Base-by-base conservation (phyloP, 2,797 vertebrate species). In the Artibeus lituratus region DNA sequence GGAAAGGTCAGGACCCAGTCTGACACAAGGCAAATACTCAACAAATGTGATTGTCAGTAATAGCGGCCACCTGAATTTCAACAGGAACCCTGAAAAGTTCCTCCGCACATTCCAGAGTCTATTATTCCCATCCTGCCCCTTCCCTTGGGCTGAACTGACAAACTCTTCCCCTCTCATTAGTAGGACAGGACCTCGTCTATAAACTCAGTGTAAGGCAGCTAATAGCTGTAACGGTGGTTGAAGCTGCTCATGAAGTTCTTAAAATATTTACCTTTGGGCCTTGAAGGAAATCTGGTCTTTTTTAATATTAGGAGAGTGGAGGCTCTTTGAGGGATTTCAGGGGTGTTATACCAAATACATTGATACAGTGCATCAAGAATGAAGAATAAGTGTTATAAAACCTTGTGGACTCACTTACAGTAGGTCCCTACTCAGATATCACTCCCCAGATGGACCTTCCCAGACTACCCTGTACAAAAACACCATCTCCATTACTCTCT, bases 281-380 rank as follows among this genome's bases (percentile, higher is more conserved):
- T 91, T 87, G 39, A 91, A n/a, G 83, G 22, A 90, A 91, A 96
- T 83, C 14, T 51, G 51, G 7, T 55, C 74, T 89, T 67, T 70
- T 62, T 74, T 39, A 73, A 22, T 65, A 62, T 39, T 32, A 32
- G 42, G 55, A 90, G 77, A 85, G 35, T 24, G n/a, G 44, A 94
- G 65, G 15, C 21, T 83, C 53, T 49, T 90, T n/a, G 26, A 78
- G 11, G 44, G 83, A 73, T 16, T n/a, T 88, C 74, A 9, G 5
- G 32, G 59, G 42, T 29, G 10, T 83, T 59, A 44, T 8, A 67
- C 10, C 67, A 74, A 55, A 57, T 3, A 39, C 0, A 1, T 11
- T 39, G 42, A 85, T 32, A 72, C 62, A 22, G 85, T 10, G 12
- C 86, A 81, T 84, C 29, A 67, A 70, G 18, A 95, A 87, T 15